Evolutionary conservation across 2,888 invertebrate species (phyloP).

Genomic region (Chrysina gloriosa): DNA sequence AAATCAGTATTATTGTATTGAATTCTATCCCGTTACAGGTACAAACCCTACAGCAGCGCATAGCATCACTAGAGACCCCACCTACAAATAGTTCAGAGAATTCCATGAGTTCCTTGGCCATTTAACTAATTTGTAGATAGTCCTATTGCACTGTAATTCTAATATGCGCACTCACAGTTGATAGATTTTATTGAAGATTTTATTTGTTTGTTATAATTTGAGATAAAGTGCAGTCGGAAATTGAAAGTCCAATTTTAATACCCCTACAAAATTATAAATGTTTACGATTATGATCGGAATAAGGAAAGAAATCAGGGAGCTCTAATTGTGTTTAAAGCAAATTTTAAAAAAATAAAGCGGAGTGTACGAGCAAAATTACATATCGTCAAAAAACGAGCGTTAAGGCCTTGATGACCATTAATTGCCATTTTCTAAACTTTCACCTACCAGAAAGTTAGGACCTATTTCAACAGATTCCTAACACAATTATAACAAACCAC

Average conservation of each 20-base stretch:
- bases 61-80: constrained; percentile 65
- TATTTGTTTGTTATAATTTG: constrained; percentile 14
- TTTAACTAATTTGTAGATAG: constrained; percentile 49
- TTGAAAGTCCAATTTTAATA: not conserved
- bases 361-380: no score
- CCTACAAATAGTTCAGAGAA: constrained; percentile 62
- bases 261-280: no score
- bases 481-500: no score
- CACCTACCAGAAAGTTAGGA: no score
- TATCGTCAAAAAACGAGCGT: no score
- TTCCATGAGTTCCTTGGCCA: constrained; percentile 60
- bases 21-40: constrained; percentile 59
- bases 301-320: no score
- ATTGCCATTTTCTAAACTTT: no score
- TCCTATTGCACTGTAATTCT: constrained; percentile 29
- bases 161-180: constrained; percentile 30
- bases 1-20: not conserved
- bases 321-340: no score
- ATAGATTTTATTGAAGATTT: constrained; percentile 14
- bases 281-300: no score
- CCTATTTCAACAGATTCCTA: no score
- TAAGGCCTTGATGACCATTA: no score
- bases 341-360: no score
- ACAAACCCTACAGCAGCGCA: constrained; percentile 66
- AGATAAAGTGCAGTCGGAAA: constrained; percentile 6